phyloP scores from a whole-genome alignment of 2,888 invertebrate species.

The Gastrophysa polygoni region DNA sequence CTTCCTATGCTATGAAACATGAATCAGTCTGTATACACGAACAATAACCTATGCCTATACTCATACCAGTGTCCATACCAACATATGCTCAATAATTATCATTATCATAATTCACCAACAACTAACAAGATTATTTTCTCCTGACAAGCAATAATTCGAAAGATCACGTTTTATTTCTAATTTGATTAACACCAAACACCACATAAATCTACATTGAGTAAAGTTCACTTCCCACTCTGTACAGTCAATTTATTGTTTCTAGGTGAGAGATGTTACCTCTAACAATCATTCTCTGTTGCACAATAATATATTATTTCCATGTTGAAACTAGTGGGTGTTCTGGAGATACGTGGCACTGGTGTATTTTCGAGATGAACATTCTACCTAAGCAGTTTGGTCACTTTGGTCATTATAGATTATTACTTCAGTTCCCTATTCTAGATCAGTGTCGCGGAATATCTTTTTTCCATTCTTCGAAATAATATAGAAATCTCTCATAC shows the following conservation, averaged over 20 bases:
- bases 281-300: constrained; percentile 1
- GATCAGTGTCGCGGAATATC: neutral
- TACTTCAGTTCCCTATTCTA: neutral
- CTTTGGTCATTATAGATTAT: no score
- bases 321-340: neutral
- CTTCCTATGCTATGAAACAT: no score
- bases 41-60: no score
- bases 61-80: no score
- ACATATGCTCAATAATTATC: neutral
- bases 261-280: neutral
- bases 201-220: constrained; percentile 1
- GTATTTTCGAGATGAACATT: neutral
- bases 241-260: neutral
- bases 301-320: neutral
- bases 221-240: constrained; percentile 1
- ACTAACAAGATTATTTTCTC: neutral
- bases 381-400: neutral
- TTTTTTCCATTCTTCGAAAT: neutral
- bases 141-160: neutral
- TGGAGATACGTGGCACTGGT: neutral
- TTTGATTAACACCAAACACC: constrained; percentile 1
- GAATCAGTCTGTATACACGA: no score
- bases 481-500: no score
- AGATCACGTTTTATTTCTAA: neutral
- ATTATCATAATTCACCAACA: neutral